Base-by-base conservation (phyloP, 1,140 invertebrate species). In the Phthorimaea operculella region DNA sequence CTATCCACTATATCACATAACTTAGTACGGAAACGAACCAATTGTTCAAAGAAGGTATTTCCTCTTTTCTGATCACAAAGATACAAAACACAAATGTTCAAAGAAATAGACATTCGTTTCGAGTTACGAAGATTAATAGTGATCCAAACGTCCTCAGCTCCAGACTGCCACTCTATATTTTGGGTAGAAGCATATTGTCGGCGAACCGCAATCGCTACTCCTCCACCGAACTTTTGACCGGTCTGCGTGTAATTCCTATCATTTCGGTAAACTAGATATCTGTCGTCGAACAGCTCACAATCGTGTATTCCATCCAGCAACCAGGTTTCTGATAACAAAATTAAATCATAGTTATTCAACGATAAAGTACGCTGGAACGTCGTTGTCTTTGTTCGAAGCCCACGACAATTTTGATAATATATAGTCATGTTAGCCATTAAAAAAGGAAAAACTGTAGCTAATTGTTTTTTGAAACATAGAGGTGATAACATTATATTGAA, bases 271-370 rank as follows among this genome's bases (percentile, higher is more conserved):
- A 56, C 54, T 33, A 17, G 28, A 42, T 56, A 60, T 6, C 58
- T 49, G 18, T 49, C 50, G 28, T 52, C 58, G 42, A 56, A 60
- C 15, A 60, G 11, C 39, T 56, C 58, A 28, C 36, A 21, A 51
- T 52, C 28, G 14, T 34, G 6, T 14, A 60, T 44, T 6, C 50
- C 47, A 1, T 60, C 45, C n/a, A 57, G 14, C 9, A 60, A 36
- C 59, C 59, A 60, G 1, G 54, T 60, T 28, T 60, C 59, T n/a
- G 50, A 15, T 8, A 60, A 9, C 11, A 15, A 36, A 18, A 60
- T 57, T 9, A 60, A 15, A 45, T 57, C 59, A 54, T 50, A 60
- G 11, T 57, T 51, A 47, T 28, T 28, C 21, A 28, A 28, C 21
- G 21, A n/a, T n/a, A n/a, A n/a, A n/a, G n/a, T n/a, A n/a, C n/a